These are phyloP conservation scores for Deroptyus accipitrinus DNA, from an alignment of 2,113 vertebrate species.

Conservation along the genomic window DNA sequence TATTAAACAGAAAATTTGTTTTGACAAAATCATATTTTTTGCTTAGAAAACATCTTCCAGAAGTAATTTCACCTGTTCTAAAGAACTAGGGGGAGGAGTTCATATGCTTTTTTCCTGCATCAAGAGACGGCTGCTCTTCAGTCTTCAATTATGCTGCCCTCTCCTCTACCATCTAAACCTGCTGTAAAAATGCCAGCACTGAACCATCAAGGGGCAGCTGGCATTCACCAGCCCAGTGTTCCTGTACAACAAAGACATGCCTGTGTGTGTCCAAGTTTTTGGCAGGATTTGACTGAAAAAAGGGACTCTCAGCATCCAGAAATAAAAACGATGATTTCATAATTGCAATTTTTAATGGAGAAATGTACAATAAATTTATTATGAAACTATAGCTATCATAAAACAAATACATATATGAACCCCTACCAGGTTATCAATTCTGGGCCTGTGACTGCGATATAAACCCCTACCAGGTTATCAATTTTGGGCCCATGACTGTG, in stretches of 20 bases:
- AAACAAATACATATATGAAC: not conserved
- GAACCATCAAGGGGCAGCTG: not conserved
- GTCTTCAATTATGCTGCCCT: not conserved
- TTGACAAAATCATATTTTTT: not conserved
- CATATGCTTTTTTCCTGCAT: not conserved
- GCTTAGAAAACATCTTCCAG: not conserved
- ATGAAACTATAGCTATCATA: not conserved
- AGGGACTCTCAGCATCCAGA: not conserved
- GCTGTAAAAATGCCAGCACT: not conserved
- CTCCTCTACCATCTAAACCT: not conserved
- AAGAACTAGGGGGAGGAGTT: accelerated
- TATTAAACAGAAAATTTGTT: not conserved
- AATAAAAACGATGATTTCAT: not conserved
- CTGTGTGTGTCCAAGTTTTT: not conserved
- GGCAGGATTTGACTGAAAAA: not conserved
- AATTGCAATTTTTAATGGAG: not conserved
- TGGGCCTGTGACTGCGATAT: not conserved
- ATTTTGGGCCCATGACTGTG: not conserved
- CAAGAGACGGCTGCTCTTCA: not conserved
- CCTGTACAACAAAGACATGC: not conserved
- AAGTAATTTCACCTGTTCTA: not conserved
- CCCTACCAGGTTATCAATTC: not conserved
- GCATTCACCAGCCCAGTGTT: not conserved
- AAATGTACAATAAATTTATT: not conserved
- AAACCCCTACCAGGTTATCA: not conserved